Conservation (phyloP, 2,113 vertebrate genomes). For the Elanus axillaris region DNA sequence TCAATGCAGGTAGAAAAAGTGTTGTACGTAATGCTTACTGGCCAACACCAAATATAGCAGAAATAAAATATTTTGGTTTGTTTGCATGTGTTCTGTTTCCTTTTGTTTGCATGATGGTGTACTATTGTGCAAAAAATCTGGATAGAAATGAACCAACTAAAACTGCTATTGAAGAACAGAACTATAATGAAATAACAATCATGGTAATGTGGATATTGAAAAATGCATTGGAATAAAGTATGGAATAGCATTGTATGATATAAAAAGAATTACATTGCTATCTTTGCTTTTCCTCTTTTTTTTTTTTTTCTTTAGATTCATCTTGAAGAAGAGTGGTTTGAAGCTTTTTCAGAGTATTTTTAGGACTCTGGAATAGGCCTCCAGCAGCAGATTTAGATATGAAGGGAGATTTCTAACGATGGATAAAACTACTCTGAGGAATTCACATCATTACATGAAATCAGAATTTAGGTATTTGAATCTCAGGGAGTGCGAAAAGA, state of each 20-base stretch:
- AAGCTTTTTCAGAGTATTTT: neutral
- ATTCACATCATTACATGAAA: neutral
- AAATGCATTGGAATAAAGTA: neutral
- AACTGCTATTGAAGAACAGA: neutral
- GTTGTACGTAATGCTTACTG: neutral
- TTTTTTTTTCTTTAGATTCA: neutral
- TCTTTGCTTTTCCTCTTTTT: neutral
- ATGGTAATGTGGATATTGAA: neutral
- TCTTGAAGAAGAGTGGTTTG: neutral
- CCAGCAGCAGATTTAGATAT: neutral
- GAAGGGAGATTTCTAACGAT: neutral
- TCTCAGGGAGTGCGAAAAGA: neutral
- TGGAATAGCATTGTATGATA: neutral
- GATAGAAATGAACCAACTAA: neutral
- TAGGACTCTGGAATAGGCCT: neutral
- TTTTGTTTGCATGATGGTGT: neutral
- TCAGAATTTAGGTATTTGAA: neutral
- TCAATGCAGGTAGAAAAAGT: neutral
- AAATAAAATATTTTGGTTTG: neutral
- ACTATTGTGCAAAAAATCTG: neutral
- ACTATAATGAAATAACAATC: neutral
- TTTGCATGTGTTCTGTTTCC: neutral
- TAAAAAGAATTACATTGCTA: neutral
- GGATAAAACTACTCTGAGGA: neutral
- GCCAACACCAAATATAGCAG: neutral